These are phyloP conservation scores for Dendroctonus ponderosae DNA, from an alignment of 1,140 invertebrate genomes.

Conservation along the genomic window DNA sequence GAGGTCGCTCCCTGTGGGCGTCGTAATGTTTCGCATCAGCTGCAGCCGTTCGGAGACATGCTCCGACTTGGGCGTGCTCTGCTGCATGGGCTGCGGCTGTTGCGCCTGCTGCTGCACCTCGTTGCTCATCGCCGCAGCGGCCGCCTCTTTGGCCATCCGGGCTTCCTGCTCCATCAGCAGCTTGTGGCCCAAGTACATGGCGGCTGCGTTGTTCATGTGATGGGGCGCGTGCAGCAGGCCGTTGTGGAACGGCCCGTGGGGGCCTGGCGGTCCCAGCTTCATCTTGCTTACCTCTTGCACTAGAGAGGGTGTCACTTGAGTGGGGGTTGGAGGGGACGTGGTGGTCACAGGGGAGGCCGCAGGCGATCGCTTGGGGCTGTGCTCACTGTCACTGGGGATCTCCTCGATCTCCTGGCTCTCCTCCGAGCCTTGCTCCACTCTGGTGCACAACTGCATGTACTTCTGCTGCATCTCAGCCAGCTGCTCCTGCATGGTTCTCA, in stretches of 20 bases:
- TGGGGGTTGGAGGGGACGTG: conserved; percentile 56
- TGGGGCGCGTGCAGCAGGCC: conserved; percentile 56
- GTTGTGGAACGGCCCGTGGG: conserved; percentile 45
- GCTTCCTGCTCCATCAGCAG: conserved; percentile 75
- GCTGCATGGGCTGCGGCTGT: conserved; percentile 53
- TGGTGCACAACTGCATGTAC: conserved; percentile 80
- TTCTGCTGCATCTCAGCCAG: conserved; percentile 87
- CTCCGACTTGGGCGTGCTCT: conserved; percentile 50
- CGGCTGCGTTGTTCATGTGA: conserved; percentile 65
- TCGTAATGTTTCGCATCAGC: conserved; percentile 62
- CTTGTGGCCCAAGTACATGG: conserved; percentile 75
- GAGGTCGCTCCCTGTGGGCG: conserved; percentile 68
- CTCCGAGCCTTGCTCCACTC: conserved; percentile 73
- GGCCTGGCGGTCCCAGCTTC: conserved; percentile 61
- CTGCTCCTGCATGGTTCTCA: conserved; percentile 85
- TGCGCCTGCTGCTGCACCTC: conserved; percentile 52
- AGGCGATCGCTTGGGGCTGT: conserved; percentile 55
- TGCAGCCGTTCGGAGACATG: conserved; percentile 62
- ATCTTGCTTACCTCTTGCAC: conserved; percentile 71
- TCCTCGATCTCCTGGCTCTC: conserved; percentile 72
- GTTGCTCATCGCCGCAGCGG: conserved; percentile 52
- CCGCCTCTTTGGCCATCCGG: conserved; percentile 65
- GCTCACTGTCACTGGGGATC: conserved; percentile 66
- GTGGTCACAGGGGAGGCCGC: conserved; percentile 61
- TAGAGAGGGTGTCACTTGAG: conserved; percentile 59